phyloP scores from a whole-genome alignment of 2,113 vertebrate genomes.

The Bostrychus sinensis region DNA sequence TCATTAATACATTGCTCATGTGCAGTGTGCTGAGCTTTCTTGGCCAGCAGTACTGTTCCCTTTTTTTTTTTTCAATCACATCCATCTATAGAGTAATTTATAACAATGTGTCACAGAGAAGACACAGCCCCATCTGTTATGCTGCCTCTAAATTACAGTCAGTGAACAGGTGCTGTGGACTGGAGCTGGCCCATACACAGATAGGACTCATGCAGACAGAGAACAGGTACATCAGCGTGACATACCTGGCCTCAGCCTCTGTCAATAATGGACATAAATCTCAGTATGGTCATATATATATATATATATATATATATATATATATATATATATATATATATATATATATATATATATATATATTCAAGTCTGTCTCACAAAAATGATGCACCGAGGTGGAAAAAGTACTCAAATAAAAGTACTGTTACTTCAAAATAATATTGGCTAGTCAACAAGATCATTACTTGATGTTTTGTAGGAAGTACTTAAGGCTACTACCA shows the following conservation, averaged over 20 bases:
- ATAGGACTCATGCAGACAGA: conserved; percentile 12
- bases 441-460: no score
- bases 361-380: no score
- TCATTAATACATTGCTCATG: neutral
- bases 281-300: conserved; percentile 22
- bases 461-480: no score
- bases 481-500: no score
- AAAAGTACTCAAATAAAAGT: no score
- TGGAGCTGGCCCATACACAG: conserved; percentile 36
- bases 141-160: conserved; percentile 23
- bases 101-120: conserved; percentile 7
- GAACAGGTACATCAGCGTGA: conserved; percentile 42
- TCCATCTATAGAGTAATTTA: conserved; percentile 2
- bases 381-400: no score
- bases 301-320: no score
- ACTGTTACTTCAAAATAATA: no score
- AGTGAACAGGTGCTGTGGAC: conserved; percentile 38
- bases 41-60: neutral
- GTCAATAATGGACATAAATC: conserved; percentile 56
- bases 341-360: no score
- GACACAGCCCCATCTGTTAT: conserved; percentile 45
- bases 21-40: neutral
- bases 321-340: no score
- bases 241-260: conserved; percentile 41
- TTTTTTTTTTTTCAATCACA: neutral